A percentile compares a stretch with the other conserved stretches of the same genome.
Conservation (phyloP, 2,797 vertebrate genomes). For the Melanotaenia pygmaea region DNA sequence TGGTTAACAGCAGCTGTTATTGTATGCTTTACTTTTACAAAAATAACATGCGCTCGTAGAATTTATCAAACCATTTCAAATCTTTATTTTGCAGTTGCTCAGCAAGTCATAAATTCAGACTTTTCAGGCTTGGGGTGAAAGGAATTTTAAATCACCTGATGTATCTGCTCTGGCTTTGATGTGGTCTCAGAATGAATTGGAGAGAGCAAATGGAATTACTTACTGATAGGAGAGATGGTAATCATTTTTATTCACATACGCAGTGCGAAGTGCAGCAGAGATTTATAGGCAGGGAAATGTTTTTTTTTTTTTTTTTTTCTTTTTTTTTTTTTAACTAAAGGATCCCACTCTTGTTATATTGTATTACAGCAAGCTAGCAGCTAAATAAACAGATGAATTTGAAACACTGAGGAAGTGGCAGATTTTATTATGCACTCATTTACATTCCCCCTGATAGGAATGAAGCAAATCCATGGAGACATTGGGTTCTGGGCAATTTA, state of each 20-base stretch:
- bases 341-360: constrained; percentile 51
- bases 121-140: constrained; percentile 66
- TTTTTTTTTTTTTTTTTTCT: constrained; percentile 50
- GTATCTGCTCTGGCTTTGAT: constrained; percentile 78
- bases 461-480: constrained; percentile 53
- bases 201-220: constrained; percentile 80
- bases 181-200: constrained; percentile 74
- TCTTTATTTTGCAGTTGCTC: constrained; percentile 73
- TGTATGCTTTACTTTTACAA: constrained; percentile 38
- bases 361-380: constrained; percentile 53
- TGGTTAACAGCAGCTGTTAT: constrained; percentile 26
- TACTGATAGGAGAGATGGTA: constrained; percentile 77
- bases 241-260: constrained; percentile 76
- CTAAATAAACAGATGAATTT: constrained; percentile 68
- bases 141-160: constrained; percentile 74
- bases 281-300: constrained; percentile 51
- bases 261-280: constrained; percentile 55
- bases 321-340: constrained; percentile 62
- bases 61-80: constrained; percentile 70
- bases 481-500: constrained; percentile 56
- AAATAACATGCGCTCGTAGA: constrained; percentile 61
- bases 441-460: constrained; percentile 57
- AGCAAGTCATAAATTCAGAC: constrained; percentile 74
- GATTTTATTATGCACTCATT: constrained; percentile 67
- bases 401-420: constrained; percentile 59